These are phyloP conservation scores for Drosophila prosaltans DNA, from an alignment of 1,140 invertebrate genomes.

Conservation along the genomic window DNA sequence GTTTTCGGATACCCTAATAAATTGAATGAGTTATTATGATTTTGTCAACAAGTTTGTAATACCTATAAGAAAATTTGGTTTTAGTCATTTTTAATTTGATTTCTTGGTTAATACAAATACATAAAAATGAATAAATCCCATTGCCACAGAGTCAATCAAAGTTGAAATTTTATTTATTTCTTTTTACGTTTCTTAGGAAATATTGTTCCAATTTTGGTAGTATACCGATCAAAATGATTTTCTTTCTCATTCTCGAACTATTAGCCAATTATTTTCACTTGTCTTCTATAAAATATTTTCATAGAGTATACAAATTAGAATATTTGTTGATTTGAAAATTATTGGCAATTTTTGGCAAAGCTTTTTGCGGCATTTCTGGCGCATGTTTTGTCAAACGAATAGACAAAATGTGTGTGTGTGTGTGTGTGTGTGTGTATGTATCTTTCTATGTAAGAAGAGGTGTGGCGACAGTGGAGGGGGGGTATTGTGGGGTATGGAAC, in stretches of 20 bases:
- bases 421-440: neutral
- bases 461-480: constrained; percentile 26
- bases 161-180: too few species aligned
- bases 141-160: too few species aligned
- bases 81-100: neutral
- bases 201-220: too few species aligned
- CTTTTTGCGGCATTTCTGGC: constrained; percentile 60
- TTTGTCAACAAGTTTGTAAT: constrained; percentile 9
- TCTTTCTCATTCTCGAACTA: too few species aligned
- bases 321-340: constrained; percentile 3
- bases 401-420: neutral
- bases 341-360: constrained; percentile 58
- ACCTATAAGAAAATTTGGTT: too few species aligned
- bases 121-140: too few species aligned
- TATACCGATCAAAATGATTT: too few species aligned
- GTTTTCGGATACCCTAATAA: constrained; percentile 43
- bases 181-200: too few species aligned
- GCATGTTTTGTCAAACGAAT: constrained; percentile 55
- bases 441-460: neutral
- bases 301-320: constrained; percentile 1
- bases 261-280: too few species aligned
- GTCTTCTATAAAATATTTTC: neutral
- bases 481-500: constrained; percentile 28
- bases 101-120: neutral
- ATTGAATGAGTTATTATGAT: neutral